A percentile compares a stretch with the other conserved stretches of the same genome.
phyloP scores from a whole-genome alignment of 1,140 invertebrate species.

The Drosophila ironensis region DNA sequence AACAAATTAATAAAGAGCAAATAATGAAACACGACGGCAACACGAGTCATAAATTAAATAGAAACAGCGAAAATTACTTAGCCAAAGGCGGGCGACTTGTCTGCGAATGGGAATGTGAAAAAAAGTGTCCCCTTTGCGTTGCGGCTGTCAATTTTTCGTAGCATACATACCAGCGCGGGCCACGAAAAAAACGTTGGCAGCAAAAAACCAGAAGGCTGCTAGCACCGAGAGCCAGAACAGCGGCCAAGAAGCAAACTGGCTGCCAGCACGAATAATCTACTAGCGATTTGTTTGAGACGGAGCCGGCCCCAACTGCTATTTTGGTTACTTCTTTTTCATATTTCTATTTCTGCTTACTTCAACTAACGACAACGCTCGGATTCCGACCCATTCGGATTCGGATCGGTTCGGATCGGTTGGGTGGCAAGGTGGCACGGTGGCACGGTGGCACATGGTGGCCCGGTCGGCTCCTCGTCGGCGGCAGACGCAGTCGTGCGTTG shows the following conservation, averaged over 20 bases:
- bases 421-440: background rate
- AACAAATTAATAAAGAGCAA: slow-evolving; percentile 79
- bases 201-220: slow-evolving; percentile 17
- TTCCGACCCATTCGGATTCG: background rate
- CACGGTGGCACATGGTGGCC: slow-evolving; percentile 19
- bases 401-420: background rate
- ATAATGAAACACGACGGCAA: slow-evolving; percentile 64
- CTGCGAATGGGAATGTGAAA: slow-evolving; percentile 7
- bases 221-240: background rate
- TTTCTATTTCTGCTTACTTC: slow-evolving; percentile 73
- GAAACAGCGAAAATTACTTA: slow-evolving; percentile 80
- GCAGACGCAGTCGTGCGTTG: slow-evolving; percentile 64
- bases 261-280: slow-evolving; percentile 77
- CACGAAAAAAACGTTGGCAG: background rate
- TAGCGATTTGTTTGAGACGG: slow-evolving; percentile 72
- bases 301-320: slow-evolving; percentile 55
- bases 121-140: slow-evolving; percentile 62
- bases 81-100: slow-evolving; percentile 33
- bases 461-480: slow-evolving; percentile 28
- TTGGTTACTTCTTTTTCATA: slow-evolving; percentile 78
- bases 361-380: slow-evolving; percentile 28
- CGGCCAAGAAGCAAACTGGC: slow-evolving; percentile 21
- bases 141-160: slow-evolving; percentile 74
- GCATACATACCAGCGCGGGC: slow-evolving; percentile 69
- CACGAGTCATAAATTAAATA: slow-evolving; percentile 78